These are phyloP conservation scores for Hippoglossus hippoglossus DNA, from an alignment of 2,797 vertebrate species.

Conservation along the genomic window DNA sequence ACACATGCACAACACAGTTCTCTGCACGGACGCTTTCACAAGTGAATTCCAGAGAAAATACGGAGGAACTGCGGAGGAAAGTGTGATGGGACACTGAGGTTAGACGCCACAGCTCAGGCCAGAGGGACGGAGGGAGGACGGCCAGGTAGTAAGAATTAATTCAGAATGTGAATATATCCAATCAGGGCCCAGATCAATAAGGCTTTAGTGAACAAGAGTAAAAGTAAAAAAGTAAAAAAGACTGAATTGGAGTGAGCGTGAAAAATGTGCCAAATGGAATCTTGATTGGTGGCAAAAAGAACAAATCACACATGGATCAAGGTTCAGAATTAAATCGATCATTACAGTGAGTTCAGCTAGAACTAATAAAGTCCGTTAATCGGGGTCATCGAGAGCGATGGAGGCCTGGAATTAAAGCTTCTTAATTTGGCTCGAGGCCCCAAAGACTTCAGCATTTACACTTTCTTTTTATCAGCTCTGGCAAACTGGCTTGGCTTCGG, in stretches of 20 bases:
- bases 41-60: too few species aligned
- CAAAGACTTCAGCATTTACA: neutral
- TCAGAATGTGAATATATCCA: neutral
- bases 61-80: too few species aligned
- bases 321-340: neutral
- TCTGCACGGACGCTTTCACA: too few species aligned
- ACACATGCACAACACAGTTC: too few species aligned
- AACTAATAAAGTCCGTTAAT: slow-evolving; percentile 19
- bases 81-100: too few species aligned
- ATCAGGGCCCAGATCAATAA: neutral
- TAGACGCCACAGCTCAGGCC: neutral
- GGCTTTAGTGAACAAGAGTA: neutral
- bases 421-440: neutral
- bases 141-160: neutral
- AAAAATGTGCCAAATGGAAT: too few species aligned
- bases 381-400: slow-evolving; percentile 2
- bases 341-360: neutral
- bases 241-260: too few species aligned
- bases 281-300: neutral
- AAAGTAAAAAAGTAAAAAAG: neutral
- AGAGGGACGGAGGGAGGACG: slow-evolving; percentile 9
- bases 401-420: neutral
- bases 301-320: neutral
- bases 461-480: neutral
- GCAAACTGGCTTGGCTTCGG: neutral